Conservation (phyloP, 2,888 invertebrate genomes). For the Tipula unca region DNA sequence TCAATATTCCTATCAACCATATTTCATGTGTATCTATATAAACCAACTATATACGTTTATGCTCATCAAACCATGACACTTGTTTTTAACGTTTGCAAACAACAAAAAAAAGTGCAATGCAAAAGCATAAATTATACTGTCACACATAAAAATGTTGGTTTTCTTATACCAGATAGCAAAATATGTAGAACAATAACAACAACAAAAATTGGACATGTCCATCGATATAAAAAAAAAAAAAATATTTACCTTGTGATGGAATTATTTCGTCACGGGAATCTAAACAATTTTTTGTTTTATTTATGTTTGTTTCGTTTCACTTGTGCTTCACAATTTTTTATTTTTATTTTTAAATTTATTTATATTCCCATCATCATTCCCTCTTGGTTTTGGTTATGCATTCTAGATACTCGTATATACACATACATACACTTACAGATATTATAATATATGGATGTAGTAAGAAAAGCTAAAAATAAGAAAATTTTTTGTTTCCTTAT, state of each 20-base stretch:
- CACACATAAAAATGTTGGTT: neutral
- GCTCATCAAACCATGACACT: neutral
- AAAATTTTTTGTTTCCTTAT: neutral
- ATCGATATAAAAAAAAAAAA: neutral
- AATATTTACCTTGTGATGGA: neutral
- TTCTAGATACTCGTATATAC: neutral
- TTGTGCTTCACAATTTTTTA: neutral
- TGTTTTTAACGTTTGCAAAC: neutral
- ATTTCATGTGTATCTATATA: neutral
- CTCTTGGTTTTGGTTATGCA: neutral
- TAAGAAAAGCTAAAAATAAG: neutral
- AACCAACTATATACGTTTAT: neutral
- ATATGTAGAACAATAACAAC: neutral
- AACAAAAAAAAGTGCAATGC: neutral
- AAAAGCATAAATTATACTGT: neutral
- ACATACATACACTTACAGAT: neutral
- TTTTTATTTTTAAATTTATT: neutral
- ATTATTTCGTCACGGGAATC: constrained; percentile 14
- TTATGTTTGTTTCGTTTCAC: neutral
- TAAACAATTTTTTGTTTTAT: neutral
- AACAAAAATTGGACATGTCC: neutral
- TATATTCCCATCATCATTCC: neutral
- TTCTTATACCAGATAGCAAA: neutral
- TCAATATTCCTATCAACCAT: neutral
- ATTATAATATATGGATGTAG: no score